Evolutionary conservation across 35 echinoderm and acorn worm genomes (phyloP).

Genomic region (Lytechinus pictus): DNA sequence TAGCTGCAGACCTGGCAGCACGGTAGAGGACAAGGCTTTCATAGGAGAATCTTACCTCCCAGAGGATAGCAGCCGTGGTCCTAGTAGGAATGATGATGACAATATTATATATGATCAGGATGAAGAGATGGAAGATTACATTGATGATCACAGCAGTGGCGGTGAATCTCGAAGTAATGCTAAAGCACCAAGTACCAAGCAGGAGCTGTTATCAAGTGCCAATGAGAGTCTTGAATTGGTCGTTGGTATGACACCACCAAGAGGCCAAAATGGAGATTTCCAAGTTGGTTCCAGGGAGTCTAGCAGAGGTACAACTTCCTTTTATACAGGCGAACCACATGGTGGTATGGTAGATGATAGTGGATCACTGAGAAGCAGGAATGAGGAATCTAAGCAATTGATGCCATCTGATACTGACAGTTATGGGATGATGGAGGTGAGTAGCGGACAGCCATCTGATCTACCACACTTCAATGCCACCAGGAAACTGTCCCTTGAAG

Average conservation of each 20-base stretch:
- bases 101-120: not conserved
- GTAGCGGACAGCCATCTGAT: conserved; percentile 5
- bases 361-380: not conserved
- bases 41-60: not conserved
- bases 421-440: conserved; percentile 33
- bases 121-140: not conserved
- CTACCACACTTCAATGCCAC: conserved; percentile 36
- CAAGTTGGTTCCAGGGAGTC: not conserved
- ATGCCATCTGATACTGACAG: conserved; percentile 52
- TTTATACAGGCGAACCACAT: not conserved
- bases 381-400: not conserved
- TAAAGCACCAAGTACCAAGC: too few relatives aligned
- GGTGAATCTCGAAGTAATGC: not conserved
- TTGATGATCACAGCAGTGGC: not conserved
- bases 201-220: not conserved
- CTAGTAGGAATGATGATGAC: not conserved
- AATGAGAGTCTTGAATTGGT: conserved; percentile 36
- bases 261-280: not conserved
- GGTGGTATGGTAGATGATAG: not conserved
- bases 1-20: not conserved
- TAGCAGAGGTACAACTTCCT: not conserved
- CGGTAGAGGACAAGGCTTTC: conserved; percentile 13
- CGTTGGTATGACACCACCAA: not conserved
- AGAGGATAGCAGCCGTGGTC: not conserved
- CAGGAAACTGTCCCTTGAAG: conserved; percentile 16